phyloP scores from a whole-genome alignment of 2,888 invertebrate species.

The Megamerina dolium region DNA sequence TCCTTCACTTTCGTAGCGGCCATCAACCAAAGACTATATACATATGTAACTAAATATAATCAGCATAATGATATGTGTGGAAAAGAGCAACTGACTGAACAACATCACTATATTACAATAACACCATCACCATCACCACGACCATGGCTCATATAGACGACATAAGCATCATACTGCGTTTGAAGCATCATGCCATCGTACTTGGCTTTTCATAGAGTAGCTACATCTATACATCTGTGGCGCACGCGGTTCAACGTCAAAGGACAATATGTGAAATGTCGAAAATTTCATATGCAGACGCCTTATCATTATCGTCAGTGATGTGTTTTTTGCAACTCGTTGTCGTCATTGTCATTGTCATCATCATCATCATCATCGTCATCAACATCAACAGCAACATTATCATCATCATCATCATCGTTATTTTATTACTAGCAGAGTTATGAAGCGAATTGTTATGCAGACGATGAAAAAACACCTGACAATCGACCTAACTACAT shows the following conservation, averaged over 20 bases:
- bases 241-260: no score
- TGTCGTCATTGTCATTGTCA: conserved; percentile 6
- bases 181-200: no score
- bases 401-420: conserved; percentile 8
- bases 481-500: conserved; percentile 26
- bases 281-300: conserved; percentile 22
- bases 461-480: conserved; percentile 21
- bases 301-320: conserved; percentile 42
- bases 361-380: conserved; percentile 19
- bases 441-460: no score
- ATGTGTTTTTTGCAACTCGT: conserved; percentile 1
- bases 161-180: no score
- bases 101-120: no score
- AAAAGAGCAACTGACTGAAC: not conserved
- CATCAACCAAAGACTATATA: not conserved
- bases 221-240: no score
- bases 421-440: no score
- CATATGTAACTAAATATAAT: conserved; percentile 11
- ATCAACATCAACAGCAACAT: conserved; percentile 19
- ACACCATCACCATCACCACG: no score
- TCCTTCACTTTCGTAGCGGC: not conserved
- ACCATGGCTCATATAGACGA: no score
- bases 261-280: conserved; percentile 17
- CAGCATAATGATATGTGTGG: conserved; percentile 15
- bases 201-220: no score